These are phyloP conservation scores for Apis florea DNA, from an alignment of 1,140 invertebrate species.

Conservation along the genomic window DNA sequence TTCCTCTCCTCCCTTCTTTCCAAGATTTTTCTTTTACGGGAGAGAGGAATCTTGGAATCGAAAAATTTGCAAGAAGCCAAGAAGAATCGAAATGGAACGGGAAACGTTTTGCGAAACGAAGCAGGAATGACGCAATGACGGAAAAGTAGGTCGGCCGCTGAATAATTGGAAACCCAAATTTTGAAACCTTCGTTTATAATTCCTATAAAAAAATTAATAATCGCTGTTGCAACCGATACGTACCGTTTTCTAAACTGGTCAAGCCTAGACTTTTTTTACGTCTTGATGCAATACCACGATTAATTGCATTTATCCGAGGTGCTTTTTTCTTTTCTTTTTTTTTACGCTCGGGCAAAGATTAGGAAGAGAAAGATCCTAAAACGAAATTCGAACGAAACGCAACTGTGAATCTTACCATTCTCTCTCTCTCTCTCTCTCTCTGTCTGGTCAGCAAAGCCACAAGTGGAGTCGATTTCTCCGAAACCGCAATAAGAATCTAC, in stretches of 20 bases:
- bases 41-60: background rate
- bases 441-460: slow-evolving; percentile 16
- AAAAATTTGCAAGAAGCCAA: too few species aligned
- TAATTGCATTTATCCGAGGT: background rate
- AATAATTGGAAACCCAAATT: background rate
- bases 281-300: background rate
- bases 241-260: background rate
- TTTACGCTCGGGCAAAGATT: background rate
- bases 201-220: background rate
- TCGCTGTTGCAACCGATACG: background rate
- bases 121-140: background rate
- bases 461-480: slow-evolving; percentile 28
- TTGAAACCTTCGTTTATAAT: background rate
- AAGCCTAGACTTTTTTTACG: background rate
- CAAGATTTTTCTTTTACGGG: background rate
- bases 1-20: background rate
- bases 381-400: slow-evolving; percentile 7
- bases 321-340: background rate
- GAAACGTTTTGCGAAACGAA: too few species aligned
- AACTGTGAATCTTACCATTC: background rate
- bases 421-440: background rate
- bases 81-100: too few species aligned
- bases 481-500: slow-evolving; percentile 23
- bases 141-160: background rate
- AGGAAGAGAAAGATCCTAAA: background rate